A percentile compares a stretch with the other conserved stretches of the same genome.
Evolutionary conservation across 2,797 vertebrate genomes (phyloP).

Genomic region (Ctenopoma multispine): DNA sequence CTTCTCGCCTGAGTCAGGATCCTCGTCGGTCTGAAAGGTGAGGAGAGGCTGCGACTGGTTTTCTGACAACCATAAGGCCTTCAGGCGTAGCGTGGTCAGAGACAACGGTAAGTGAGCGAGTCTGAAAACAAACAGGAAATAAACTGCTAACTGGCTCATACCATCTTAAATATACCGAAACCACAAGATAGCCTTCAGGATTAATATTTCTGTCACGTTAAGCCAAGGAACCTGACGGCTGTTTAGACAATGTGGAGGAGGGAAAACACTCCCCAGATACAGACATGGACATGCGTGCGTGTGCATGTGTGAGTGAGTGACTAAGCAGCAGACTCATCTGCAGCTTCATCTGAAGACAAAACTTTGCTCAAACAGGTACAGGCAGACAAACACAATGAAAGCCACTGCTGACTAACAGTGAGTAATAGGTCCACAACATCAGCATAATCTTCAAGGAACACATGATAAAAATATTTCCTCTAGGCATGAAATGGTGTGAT

Average conservation of each 20-base stretch:
- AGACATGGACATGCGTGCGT: conserved; percentile 22
- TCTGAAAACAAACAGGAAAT: conserved; percentile 74
- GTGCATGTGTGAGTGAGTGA: conserved; percentile 2
- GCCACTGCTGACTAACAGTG: conserved; percentile 1
- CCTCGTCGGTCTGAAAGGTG: conserved; percentile 95
- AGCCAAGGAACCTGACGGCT: background rate
- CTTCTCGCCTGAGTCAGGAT: conserved; percentile 91
- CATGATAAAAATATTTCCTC: background rate
- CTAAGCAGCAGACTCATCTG: conserved; percentile 24
- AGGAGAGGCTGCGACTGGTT: conserved; percentile 99
- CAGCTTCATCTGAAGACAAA: conserved; percentile 36
- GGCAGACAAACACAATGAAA: conserved; percentile 15
- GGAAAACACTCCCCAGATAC: conserved; percentile 42
- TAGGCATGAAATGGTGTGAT: background rate
- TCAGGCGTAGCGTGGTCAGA: conserved; percentile 91
- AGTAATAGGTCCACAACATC: background rate
- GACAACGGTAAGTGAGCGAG: conserved; percentile 91
- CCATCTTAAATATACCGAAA: background rate
- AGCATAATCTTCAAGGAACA: background rate
- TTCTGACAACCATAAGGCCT: conserved; percentile 98
- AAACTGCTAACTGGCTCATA: background rate
- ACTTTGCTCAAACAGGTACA: conserved; percentile 10
- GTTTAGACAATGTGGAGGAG: conserved; percentile 26
- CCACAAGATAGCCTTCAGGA: background rate
- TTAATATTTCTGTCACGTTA: background rate